Evolutionary conservation across 1,140 invertebrate species (phyloP).

Genomic region (Hycleus phaleratus): DNA sequence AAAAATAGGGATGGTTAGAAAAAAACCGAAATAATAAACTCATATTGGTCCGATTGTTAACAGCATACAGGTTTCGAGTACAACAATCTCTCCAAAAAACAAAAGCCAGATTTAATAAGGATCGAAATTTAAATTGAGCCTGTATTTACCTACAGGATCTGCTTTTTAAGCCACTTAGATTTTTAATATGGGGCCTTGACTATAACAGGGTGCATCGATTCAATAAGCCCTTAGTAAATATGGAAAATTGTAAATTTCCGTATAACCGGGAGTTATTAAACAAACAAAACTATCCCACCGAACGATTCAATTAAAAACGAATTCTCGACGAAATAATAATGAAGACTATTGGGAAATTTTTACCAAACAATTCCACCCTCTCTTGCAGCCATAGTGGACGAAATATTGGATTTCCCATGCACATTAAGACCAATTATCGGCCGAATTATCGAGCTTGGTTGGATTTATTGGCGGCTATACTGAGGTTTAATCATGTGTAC

Average conservation of each 20-base stretch:
- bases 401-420: too few species aligned
- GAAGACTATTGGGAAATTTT: not conserved
- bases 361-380: too few species aligned
- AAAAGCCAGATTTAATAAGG: slow-evolving; percentile 39
- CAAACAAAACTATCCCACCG: not conserved
- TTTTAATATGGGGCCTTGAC: slow-evolving; percentile 32
- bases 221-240: slow-evolving; percentile 19
- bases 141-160: slow-evolving; percentile 38
- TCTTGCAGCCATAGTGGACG: too few species aligned
- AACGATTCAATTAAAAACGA: not conserved
- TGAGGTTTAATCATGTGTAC: too few species aligned
- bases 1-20: not conserved
- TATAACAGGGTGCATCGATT: slow-evolving; percentile 19
- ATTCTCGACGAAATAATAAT: not conserved
- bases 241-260: slow-evolving; percentile 19
- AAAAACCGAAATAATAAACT: not conserved
- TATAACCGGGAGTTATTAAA: too few species aligned
- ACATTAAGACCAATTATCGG: too few species aligned
- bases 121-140: slow-evolving; percentile 39
- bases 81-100: slow-evolving; percentile 29
- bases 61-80: slow-evolving; percentile 24
- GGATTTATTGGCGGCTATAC: too few species aligned
- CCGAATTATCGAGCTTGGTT: too few species aligned
- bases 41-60: too few species aligned
- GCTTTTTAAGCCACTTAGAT: slow-evolving; percentile 35